phyloP scores from a whole-genome alignment of 1,140 invertebrate genomes.

The Drosophila lini region DNA sequence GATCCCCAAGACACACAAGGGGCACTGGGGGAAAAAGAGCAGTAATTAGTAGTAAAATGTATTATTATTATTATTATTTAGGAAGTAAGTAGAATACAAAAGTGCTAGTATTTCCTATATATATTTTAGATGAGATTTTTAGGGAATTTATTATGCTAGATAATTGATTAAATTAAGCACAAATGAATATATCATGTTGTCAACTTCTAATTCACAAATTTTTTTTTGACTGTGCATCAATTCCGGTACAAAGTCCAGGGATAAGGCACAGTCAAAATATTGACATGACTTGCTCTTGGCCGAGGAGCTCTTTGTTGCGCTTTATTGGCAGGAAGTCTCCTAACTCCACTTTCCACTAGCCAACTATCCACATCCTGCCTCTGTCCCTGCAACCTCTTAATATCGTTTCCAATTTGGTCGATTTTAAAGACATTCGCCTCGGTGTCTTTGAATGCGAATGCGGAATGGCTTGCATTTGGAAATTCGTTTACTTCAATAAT shows the following conservation, averaged over 20 bases:
- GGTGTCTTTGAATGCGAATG: conserved; percentile 9
- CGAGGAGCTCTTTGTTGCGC: conserved; percentile 66
- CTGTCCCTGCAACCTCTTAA: conserved; percentile 40
- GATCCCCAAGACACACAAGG: conserved; percentile 24
- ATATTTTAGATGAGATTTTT: background rate
- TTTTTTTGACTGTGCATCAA: conserved; percentile 10
- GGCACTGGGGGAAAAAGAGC: background rate
- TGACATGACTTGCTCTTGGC: conserved; percentile 61
- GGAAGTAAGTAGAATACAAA: background rate
- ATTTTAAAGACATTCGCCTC: conserved; percentile 64
- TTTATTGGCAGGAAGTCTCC: conserved; percentile 62
- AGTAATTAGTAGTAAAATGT: background rate
- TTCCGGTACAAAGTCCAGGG: background rate
- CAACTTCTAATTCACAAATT: background rate
- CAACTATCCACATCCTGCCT: conserved; percentile 20
- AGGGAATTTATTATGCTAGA: no score
- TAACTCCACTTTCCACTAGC: conserved; percentile 7
- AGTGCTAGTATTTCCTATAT: background rate
- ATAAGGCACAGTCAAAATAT: conserved; percentile 62
- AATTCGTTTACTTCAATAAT: conserved; percentile 74
- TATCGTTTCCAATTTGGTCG: conserved; percentile 51
- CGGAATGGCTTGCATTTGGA: conserved; percentile 51
- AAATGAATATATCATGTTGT: background rate
- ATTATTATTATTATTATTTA: background rate
- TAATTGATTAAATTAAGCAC: background rate